Evolutionary conservation across 2,113 vertebrate genomes (phyloP).

Genomic region (Toxostoma redivivum): DNA sequence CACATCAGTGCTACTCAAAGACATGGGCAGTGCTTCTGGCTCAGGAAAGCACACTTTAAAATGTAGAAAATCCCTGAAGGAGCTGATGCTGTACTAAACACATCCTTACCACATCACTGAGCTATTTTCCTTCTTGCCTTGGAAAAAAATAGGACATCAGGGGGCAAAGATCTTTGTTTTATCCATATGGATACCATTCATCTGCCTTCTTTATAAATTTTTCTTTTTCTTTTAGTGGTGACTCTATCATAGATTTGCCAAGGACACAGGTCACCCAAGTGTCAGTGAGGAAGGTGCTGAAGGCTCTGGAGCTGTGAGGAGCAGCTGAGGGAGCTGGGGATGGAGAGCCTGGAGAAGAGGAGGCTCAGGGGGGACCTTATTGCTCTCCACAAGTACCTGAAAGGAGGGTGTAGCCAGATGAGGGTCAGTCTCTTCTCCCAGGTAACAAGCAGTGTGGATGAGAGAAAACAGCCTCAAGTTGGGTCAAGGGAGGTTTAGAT

Average conservation of each 20-base stretch:
- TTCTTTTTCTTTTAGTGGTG: neutral
- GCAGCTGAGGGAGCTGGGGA: neutral
- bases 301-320: neutral
- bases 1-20: neutral
- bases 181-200: rapidly evolving
- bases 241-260: neutral
- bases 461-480: neutral
- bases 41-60: neutral
- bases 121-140: neutral
- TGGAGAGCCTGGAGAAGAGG: neutral
- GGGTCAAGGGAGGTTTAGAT: neutral
- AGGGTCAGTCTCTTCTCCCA: neutral
- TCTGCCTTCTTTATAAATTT: neutral
- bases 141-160: neutral
- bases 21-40: neutral
- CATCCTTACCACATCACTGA: rapidly evolving
- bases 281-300: neutral
- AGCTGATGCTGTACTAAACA: neutral
- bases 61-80: neutral
- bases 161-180: neutral
- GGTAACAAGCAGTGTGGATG: neutral
- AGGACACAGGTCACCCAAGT: neutral
- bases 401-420: neutral
- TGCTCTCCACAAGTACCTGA: neutral
- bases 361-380: neutral